Base-by-base conservation (phyloP, 2,888 invertebrate genomes). In the Halocaridina rubra region DNA sequence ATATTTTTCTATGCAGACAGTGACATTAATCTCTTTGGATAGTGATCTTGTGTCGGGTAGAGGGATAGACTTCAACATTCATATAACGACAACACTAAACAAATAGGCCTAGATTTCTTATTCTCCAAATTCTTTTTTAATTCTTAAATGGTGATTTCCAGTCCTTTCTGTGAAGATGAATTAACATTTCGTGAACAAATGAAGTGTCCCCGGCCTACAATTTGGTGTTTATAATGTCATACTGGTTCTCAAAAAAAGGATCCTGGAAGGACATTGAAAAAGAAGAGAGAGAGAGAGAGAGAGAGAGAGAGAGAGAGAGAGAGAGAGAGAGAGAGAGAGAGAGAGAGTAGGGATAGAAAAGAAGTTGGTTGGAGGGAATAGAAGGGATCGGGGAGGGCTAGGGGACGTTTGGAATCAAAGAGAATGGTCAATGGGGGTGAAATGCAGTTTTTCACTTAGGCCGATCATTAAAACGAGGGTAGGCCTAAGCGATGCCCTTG, bases 361-460 rank as follows among this genome's bases (percentile, higher is more conserved):
- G n/a, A n/a, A n/a, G n/a, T n/a, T n/a, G n/a, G n/a, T n/a, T n/a
- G 72, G 33, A 39, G 24, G 7, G 3, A n/a, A 3, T 2, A 19
- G 27, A 30, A 19, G 69, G 29, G 3, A n/a, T 19, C 27, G n/a
- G 53, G 29, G 46, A 10, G 53, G 74, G 76, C 13, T 7, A 32
- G 69, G 29, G 29, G 27, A 8, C 24, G 16, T 57, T 29, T n/a
- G 30, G 76, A 57, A 61, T 59, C 57, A 76, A 76, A 76, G 32
- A 32, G 59, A 76, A 76, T 32, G 76, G 76, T 76, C 76, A 76
- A 76, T 76, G 61, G 33, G 30, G 61, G 76, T 76, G 76, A 76
- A 61, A 76, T 76, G 61, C 76, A 76, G 76, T 76, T 76, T n/a
- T 76, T 76, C 76, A 61, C 76, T 76, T 76, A 61, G n/a, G 30